phyloP scores from a whole-genome alignment of 2,797 vertebrate species.

The Manis javanica region DNA sequence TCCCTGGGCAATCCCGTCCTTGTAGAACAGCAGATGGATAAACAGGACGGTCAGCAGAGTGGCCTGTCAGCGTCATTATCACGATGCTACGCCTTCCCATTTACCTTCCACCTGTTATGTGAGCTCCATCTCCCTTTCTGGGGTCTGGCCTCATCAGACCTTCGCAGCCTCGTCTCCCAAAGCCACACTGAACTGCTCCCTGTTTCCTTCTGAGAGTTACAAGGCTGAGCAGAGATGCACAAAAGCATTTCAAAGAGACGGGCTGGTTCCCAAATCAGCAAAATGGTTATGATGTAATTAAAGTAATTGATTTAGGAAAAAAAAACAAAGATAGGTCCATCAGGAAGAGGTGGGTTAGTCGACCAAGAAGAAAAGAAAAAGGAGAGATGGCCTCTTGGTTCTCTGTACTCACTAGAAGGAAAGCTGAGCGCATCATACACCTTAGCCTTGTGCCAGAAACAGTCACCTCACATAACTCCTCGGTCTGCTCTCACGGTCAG shows the following conservation, averaged over 20 bases:
- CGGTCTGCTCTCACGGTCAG: neutral
- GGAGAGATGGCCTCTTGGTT: neutral
- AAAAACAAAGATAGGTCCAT: neutral
- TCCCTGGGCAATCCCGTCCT: neutral
- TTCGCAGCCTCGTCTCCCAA: neutral
- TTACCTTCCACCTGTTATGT: neutral
- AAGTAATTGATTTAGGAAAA: neutral
- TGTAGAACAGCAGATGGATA: neutral
- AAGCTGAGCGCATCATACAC: neutral
- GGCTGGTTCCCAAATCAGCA: neutral
- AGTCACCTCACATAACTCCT: neutral
- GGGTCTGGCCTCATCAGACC: neutral
- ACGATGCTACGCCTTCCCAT: neutral
- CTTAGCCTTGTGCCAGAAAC: neutral
- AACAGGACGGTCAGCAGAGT: neutral
- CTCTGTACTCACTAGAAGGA: neutral
- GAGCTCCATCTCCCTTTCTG: neutral
- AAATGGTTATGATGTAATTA: neutral
- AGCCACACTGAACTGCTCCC: neutral
- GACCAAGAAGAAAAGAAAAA: neutral
- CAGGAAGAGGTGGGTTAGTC: neutral
- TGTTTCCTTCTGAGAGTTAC: neutral
- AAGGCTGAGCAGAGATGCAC: neutral
- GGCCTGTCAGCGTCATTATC: neutral
- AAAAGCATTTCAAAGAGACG: slow-evolving; percentile 2